These are phyloP conservation scores for Parnassius glacialis DNA, from an alignment of 2,888 invertebrate species.

Conservation along the genomic window DNA sequence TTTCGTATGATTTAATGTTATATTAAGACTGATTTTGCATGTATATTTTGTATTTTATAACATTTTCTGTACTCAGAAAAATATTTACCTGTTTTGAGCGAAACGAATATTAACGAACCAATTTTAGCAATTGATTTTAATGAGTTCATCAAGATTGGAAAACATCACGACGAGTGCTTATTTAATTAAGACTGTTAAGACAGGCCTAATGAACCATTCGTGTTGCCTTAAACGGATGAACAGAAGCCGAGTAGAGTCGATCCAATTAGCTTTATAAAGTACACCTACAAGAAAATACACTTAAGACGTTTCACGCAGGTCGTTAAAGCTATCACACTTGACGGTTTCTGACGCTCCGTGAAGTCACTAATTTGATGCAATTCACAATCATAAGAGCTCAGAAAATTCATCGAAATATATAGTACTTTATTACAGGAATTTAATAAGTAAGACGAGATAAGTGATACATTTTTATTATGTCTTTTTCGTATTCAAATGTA, in stretches of 20 bases:
- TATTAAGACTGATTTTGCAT: too few species aligned
- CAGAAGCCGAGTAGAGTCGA: constrained; percentile 61
- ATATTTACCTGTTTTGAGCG: too few species aligned
- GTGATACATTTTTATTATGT: too few species aligned
- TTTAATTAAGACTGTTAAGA: constrained; percentile 67
- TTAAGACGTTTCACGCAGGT: constrained; percentile 60
- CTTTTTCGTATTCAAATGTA: too few species aligned
- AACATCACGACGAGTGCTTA: constrained; percentile 45
- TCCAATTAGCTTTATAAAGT: constrained; percentile 70
- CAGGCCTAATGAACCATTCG: constrained; percentile 67
- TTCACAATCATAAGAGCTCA: too few species aligned
- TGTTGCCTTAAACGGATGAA: constrained; percentile 72
- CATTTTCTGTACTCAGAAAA: too few species aligned
- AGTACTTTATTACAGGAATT: too few species aligned
- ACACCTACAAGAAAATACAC: constrained; percentile 70
- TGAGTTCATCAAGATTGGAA: neutral
- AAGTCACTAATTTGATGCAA: constrained; percentile 8
- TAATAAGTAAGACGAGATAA: too few species aligned
- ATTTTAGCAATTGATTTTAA: neutral
- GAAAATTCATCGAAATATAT: too few species aligned
- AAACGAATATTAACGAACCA: neutral
- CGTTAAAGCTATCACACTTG: constrained; percentile 58
- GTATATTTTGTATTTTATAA: neutral
- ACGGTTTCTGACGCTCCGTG: constrained; percentile 38
- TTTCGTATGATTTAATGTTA: too few species aligned